Evolutionary conservation across 2,113 vertebrate species (phyloP).

Genomic region (Montifringilla adamsi): DNA sequence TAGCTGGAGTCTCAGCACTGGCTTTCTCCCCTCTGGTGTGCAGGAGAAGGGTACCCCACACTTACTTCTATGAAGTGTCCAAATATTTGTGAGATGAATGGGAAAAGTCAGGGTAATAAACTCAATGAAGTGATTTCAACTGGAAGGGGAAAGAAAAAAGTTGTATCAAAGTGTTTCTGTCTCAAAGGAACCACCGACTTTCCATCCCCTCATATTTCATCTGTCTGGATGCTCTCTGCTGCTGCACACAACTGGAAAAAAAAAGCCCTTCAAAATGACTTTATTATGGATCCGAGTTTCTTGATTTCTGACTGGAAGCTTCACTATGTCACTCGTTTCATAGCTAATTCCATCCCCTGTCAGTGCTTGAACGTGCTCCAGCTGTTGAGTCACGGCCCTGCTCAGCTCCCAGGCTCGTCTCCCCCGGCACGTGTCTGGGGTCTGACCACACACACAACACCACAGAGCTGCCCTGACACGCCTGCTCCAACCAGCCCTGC

Average conservation of each 20-base stretch:
- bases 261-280: not conserved
- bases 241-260: not conserved
- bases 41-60: not conserved
- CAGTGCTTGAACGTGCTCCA: not conserved
- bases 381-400: not conserved
- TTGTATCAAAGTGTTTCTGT: not conserved
- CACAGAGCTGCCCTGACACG: rapidly evolving
- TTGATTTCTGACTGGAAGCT: not conserved
- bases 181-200: not conserved
- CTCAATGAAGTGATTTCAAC: not conserved
- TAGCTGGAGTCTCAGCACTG: not conserved
- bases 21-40: not conserved
- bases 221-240: not conserved
- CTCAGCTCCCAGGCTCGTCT: not conserved
- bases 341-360: not conserved
- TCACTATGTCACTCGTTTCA: not conserved
- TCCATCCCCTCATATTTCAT: not conserved
- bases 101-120: not conserved
- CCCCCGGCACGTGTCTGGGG: not conserved
- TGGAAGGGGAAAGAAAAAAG: not conserved
- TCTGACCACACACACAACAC: not conserved
- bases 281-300: not conserved
- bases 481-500: not conserved
- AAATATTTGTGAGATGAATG: not conserved
- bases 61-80: not conserved